Percentiles rank a stretch among this genome's conserved stretches.
These are phyloP conservation scores for Philereme transversata DNA, from an alignment of 2,888 invertebrate genomes.

Conservation along the genomic window DNA sequence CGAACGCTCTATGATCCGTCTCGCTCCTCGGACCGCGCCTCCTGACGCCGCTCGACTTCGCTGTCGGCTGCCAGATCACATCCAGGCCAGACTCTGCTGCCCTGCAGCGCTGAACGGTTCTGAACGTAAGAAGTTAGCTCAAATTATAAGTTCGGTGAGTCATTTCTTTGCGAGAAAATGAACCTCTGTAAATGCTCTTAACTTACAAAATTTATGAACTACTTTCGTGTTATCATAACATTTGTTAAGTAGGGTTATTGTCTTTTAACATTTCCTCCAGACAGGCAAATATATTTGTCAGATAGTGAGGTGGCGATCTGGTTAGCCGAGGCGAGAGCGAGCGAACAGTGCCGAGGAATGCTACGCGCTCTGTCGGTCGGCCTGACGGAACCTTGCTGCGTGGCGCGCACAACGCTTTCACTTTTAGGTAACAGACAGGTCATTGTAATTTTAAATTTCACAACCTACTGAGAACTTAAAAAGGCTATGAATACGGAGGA, in stretches of 20 bases:
- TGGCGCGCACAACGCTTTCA: constrained; percentile 40
- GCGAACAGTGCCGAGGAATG: constrained; percentile 21
- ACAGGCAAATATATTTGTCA: constrained; percentile 26
- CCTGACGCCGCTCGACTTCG: constrained; percentile 31
- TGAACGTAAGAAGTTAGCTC: constrained; percentile 30
- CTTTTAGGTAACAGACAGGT: constrained; percentile 49
- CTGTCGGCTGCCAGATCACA: constrained; percentile 36
- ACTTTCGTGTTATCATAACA: constrained; percentile 17
- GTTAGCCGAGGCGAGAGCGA: constrained; percentile 28
- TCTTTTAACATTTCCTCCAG: constrained; percentile 31
- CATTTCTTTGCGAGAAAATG: constrained; percentile 50
- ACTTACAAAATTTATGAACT: constrained; percentile 10
- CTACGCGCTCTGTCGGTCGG: constrained; percentile 26
- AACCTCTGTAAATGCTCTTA: constrained; percentile 37
- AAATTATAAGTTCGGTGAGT: constrained; percentile 51
- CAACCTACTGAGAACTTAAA: constrained; percentile 30
- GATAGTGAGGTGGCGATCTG: constrained; percentile 24
- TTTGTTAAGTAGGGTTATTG: constrained; percentile 24
- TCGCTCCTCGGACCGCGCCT: constrained; percentile 29
- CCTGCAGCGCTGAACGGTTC: constrained; percentile 22
- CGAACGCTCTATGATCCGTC: constrained; percentile 33
- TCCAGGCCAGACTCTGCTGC: constrained; percentile 25
- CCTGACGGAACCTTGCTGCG: constrained; percentile 27
- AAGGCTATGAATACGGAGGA: constrained; percentile 23
- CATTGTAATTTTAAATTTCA: constrained; percentile 37